Percentiles rank a stretch among this genome's conserved stretches.
phyloP scores from a whole-genome alignment of 2,888 invertebrate species.

The Campoplex nolae region DNA sequence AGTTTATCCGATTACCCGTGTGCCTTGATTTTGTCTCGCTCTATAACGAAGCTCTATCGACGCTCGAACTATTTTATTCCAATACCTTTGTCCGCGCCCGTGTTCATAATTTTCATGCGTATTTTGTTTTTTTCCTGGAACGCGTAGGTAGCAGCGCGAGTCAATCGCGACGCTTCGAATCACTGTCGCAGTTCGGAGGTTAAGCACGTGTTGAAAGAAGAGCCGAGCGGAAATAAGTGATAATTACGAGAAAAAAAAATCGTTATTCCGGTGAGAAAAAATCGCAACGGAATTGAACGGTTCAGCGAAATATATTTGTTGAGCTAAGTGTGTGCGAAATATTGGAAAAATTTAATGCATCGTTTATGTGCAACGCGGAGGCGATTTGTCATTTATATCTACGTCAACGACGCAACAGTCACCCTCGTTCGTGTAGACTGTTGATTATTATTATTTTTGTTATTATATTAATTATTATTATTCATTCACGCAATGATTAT shows the following conservation, averaged over 20 bases:
- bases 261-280: not conserved
- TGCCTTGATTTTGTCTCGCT: slow-evolving; percentile 52
- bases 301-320: not conserved
- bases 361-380: slow-evolving; percentile 27
- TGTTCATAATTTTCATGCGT: not conserved
- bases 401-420: slow-evolving; percentile 42
- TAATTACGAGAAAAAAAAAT: not conserved
- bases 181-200: not conserved
- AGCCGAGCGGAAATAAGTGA: not conserved
- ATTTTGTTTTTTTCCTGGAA: not conserved
- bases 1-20: slow-evolving; percentile 61
- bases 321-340: not conserved
- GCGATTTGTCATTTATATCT: slow-evolving; percentile 21
- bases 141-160: not conserved
- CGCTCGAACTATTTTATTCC: not conserved
- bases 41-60: slow-evolving; percentile 41
- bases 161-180: not conserved
- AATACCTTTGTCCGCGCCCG: not conserved
- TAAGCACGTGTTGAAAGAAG: not conserved
- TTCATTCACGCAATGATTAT: slow-evolving; percentile 63
- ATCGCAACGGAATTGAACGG: not conserved
- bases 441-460: slow-evolving; percentile 14
- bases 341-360: not conserved
- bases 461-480: slow-evolving; percentile 24
- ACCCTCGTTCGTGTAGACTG: slow-evolving; percentile 29